Evolutionary conservation across 1,140 invertebrate species (phyloP).

Genomic region (Aphelenchoides besseyi): DNA sequence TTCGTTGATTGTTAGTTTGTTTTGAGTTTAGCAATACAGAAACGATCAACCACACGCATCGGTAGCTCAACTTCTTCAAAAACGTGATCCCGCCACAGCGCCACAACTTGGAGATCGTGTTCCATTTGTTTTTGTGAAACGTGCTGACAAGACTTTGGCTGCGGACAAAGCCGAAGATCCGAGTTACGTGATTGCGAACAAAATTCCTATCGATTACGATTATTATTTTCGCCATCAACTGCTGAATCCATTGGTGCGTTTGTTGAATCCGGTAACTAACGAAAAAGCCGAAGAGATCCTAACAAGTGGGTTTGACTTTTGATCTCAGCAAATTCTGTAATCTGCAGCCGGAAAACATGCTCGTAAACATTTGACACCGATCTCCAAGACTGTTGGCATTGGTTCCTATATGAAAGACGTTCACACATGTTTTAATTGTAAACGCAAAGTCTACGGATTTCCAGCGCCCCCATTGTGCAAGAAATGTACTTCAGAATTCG

Average conservation of each 20-base stretch:
- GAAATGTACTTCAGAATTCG: constrained; percentile 30
- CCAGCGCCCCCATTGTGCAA: constrained; percentile 62
- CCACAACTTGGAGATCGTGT: constrained; percentile 97
- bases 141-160: constrained; percentile 85
- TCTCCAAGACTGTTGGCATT: constrained; percentile 9
- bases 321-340: too few relatives aligned
- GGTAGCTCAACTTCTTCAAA: constrained; percentile 86
- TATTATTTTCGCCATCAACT: constrained; percentile 98
- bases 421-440: constrained; percentile 89
- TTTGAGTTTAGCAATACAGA: constrained; percentile 74
- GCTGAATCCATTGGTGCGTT: constrained; percentile 89
- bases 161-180: constrained; percentile 83
- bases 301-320: constrained; percentile 67
- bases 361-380: neutral
- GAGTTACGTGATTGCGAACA: constrained; percentile 96
- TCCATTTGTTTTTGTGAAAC: constrained; percentile 89
- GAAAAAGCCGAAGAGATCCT: constrained; percentile 87
- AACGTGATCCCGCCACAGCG: constrained; percentile 91
- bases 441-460: constrained; percentile 74
- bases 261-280: constrained; percentile 98
- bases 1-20: constrained; percentile 4
- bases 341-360: constrained; percentile 5
- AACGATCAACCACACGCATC: constrained; percentile 98
- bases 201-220: constrained; percentile 90
- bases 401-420: constrained; percentile 80